phyloP scores from a whole-genome alignment of 2,888 invertebrate genomes.

The Pachymerium ferrugineum region DNA sequence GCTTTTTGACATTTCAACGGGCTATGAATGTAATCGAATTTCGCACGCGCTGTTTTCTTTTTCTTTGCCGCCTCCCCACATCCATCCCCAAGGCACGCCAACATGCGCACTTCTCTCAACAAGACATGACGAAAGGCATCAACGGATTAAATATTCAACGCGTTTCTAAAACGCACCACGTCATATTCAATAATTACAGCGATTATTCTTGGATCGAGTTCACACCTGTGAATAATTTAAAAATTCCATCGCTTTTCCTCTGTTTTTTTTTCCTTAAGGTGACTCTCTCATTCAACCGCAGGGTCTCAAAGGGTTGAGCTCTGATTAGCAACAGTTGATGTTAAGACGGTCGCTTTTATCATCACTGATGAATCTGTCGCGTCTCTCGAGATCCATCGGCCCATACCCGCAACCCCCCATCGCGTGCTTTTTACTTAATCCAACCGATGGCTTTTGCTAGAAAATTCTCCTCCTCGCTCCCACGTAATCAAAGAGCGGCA shows the following conservation, averaged over 20 bases:
- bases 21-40: conserved; percentile 31
- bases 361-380: conserved; percentile 30
- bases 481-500: conserved; percentile 9
- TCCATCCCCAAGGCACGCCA: conserved; percentile 25
- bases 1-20: conserved; percentile 31
- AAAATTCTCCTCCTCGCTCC: background rate
- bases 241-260: background rate
- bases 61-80: conserved; percentile 16
- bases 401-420: background rate
- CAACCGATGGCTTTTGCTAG: background rate
- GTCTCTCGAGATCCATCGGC: conserved; percentile 20
- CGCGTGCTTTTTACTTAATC: conserved; percentile 21
- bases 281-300: background rate
- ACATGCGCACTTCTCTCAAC: too few species aligned
- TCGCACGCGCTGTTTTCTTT: conserved; percentile 28
- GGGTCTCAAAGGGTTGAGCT: background rate
- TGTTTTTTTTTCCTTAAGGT: background rate
- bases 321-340: background rate
- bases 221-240: background rate
- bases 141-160: conserved; percentile 28
- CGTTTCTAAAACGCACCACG: conserved; percentile 4
- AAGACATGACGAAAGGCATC: conserved; percentile 6
- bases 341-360: background rate
- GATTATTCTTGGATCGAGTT: conserved; percentile 30
- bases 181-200: conserved; percentile 29